Evolutionary conservation across 1,140 invertebrate species (phyloP), one percentile per base, ranked within the genome.

Genomic region (Pogonus chalceus): DNA sequence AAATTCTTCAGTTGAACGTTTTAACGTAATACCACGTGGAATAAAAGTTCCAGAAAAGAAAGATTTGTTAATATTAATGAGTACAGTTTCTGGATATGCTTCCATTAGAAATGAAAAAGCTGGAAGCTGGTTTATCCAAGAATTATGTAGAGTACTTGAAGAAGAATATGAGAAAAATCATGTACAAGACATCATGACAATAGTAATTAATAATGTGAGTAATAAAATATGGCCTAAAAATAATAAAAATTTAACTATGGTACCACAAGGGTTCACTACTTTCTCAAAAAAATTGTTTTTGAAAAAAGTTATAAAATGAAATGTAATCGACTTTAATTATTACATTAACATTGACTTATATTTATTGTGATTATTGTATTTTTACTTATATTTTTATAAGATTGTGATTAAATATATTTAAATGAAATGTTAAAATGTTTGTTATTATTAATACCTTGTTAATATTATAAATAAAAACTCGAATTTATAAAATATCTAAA

Each of bases 61-160:
- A 20, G 87, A 89, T 61, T 81, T 87, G 63, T 67, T 88, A 2
- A 78, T 85, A 49, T 81, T 79, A 18, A 88, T 83, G 62, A 85
- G 83, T 14, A 85, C 85, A 23, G 78, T 84, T 49, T 77, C 84
- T 55, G 85, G 84, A 81, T 82, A 74, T 66, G 87, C 76, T 59
- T 85, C 84, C 0, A 87, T 85, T 75, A 71, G 85, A 24, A 86
- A 88, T 64, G 78, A 77, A 2, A 75, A 76, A 9, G 72, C 73
- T 24, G 83, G 83, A 1, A 84, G 84, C 1, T 90, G 87, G 87
- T 89, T 88, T 63, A 79, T 90, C 26, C 85, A 90, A 67, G 77
- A 79, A 0, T 63, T 90, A 7, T 82, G 78, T 56, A 57, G 74
- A 0, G 76, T 81, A 2, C 66, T 90, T 0, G 64, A 73, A 14